Evolutionary conservation across 2,797 vertebrate species (phyloP).

Genomic region (Pipistrellus pipistrellus): DNA sequence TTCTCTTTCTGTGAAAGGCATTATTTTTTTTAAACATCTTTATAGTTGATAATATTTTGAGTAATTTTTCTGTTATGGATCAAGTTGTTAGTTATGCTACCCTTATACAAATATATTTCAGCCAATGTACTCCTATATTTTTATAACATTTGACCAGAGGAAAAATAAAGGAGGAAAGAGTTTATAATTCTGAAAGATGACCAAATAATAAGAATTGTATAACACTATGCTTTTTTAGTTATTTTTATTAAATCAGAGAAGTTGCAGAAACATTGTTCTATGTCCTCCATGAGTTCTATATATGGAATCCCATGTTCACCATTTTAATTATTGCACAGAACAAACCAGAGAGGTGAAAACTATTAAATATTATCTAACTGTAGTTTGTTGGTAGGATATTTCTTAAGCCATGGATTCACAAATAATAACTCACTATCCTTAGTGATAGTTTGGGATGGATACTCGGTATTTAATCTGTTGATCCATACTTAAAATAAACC

Average conservation of each 20-base stretch:
- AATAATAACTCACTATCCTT: slow-evolving; percentile 71
- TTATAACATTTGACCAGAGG: slow-evolving; percentile 22
- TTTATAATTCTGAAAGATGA: slow-evolving; percentile 9
- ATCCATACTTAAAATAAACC: slow-evolving; percentile 6
- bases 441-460: slow-evolving; percentile 73
- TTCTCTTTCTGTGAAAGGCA: too few relatives aligned
- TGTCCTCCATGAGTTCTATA: background rate
- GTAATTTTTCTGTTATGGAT: slow-evolving; percentile 64
- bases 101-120: slow-evolving; percentile 76
- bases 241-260: background rate
- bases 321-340: slow-evolving; percentile 2
- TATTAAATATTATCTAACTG: background rate
- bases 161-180: background rate
- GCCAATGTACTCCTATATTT: slow-evolving; percentile 57
- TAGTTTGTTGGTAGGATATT: slow-evolving; percentile 67
- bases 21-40: slow-evolving; percentile 57
- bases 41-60: slow-evolving; percentile 72
- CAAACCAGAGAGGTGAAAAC: slow-evolving; percentile 9
- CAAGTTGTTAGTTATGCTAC: slow-evolving; percentile 73
- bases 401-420: slow-evolving; percentile 66
- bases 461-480: slow-evolving; percentile 70
- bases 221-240: background rate
- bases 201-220: background rate
- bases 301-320: background rate
- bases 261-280: background rate